These are phyloP conservation scores for Thymelicus lineola DNA, from an alignment of 2,888 invertebrate species.

Conservation along the genomic window DNA sequence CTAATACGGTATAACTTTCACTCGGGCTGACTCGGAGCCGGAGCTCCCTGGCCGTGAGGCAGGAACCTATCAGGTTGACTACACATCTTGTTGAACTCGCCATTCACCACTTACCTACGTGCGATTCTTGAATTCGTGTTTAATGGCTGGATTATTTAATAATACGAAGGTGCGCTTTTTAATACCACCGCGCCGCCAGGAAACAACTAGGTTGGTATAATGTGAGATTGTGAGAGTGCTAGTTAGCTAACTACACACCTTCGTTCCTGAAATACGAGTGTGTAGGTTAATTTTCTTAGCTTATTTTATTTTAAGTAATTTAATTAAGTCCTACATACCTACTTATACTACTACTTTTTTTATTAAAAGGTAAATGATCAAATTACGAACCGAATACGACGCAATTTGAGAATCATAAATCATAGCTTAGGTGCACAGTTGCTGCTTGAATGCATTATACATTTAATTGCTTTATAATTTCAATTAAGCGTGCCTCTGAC, in stretches of 20 bases:
- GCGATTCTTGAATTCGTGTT: background rate
- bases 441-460: background rate
- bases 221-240: no score
- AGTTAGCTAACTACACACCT: no score
- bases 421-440: background rate
- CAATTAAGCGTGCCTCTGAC: no score
- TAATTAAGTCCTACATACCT: no score
- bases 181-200: no score
- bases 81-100: constrained; percentile 1
- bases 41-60: constrained; percentile 34
- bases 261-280: no score
- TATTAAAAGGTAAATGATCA: background rate
- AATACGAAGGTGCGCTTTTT: background rate
- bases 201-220: no score
- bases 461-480: background rate
- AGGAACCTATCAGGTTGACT: constrained; percentile 26
- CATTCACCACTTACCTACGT: constrained; percentile 8
- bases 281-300: no score
- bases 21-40: constrained; percentile 27
- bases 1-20: constrained; percentile 29
- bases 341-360: no score
- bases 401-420: background rate
- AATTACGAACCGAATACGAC: background rate
- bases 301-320: no score
- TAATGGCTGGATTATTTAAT: background rate